Evolutionary conservation across 2,888 invertebrate species (phyloP).

Genomic region (Nomada lathburiana): DNA sequence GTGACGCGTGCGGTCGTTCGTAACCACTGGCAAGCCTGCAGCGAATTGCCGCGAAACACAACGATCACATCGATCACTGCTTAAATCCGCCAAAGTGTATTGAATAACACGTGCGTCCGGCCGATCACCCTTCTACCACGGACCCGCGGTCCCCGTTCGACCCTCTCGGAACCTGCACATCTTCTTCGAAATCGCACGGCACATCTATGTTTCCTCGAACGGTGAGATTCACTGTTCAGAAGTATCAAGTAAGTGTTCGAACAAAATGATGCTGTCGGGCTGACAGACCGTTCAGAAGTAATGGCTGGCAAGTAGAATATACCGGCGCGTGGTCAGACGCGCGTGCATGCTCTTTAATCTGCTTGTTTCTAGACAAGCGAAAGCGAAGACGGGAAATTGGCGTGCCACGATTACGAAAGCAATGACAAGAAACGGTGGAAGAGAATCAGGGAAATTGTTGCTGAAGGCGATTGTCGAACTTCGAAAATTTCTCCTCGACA

Average conservation of each 20-base stretch:
- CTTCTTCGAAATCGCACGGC: background rate
- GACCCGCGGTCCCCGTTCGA: conserved; percentile 8
- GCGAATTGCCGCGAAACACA: conserved; percentile 58
- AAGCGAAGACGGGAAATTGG: too few relatives aligned
- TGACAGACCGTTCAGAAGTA: background rate
- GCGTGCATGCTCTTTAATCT: background rate
- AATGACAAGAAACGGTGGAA: too few relatives aligned
- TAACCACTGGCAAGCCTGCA: conserved; percentile 60
- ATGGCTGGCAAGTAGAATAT: background rate
- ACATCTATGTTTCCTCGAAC: too few relatives aligned
- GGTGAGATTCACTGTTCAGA: too few relatives aligned
- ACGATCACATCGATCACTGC: conserved; percentile 65
- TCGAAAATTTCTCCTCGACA: too few relatives aligned
- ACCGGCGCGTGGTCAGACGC: background rate
- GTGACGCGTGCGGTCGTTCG: conserved; percentile 68
- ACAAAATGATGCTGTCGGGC: background rate
- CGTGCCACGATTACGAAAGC: too few relatives aligned
- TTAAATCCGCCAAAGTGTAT: conserved; percentile 56
- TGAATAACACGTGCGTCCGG: conserved; percentile 5
- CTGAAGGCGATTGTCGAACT: too few relatives aligned
- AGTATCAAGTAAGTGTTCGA: background rate
- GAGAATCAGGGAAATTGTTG: too few relatives aligned
- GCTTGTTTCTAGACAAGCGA: background rate
- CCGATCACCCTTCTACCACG: conserved; percentile 39
- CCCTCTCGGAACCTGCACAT: background rate